Conservation (phyloP, 2,797 vertebrate genomes). For the Helarctos malayanus region DNA sequence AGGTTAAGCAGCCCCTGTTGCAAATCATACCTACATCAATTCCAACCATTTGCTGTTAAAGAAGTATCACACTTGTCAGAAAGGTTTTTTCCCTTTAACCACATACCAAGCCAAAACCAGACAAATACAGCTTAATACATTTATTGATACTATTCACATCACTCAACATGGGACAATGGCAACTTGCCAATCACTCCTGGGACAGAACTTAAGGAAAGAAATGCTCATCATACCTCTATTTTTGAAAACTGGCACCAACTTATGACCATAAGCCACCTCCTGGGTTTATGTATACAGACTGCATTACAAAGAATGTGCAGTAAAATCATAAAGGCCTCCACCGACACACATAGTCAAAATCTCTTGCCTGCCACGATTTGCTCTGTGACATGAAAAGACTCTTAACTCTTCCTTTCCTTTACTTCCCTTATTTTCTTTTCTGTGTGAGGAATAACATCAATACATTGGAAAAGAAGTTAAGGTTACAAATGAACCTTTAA, state of each 20-base stretch:
- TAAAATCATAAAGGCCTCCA: not conserved
- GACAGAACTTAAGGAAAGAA: slow-evolving; percentile 27
- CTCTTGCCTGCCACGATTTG: not conserved
- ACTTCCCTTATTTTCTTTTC: not conserved
- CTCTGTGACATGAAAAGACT: not conserved
- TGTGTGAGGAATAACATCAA: slow-evolving; percentile 34
- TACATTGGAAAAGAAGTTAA: not conserved
- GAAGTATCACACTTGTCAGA: slow-evolving; percentile 4
- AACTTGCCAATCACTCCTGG: not conserved
- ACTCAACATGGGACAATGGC: slow-evolving; percentile 16
- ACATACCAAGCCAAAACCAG: not conserved
- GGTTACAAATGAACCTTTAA: not conserved
- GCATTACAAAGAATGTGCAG: not conserved
- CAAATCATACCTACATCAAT: slow-evolving; percentile 4
- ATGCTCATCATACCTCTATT: not conserved
- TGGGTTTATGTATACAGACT: not conserved
- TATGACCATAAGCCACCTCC: not conserved
- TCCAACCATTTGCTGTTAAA: slow-evolving; percentile 55
- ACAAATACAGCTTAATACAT: not conserved
- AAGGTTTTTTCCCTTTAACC: slow-evolving; percentile 10
- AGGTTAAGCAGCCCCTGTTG: not conserved
- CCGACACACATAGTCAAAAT: not conserved
- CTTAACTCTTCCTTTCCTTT: slow-evolving; percentile 30
- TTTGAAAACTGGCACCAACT: slow-evolving; percentile 10
- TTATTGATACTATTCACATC: not conserved